Evolutionary conservation across 2,113 vertebrate species (phyloP).

Genomic region (Acrocephalus kingi): DNA sequence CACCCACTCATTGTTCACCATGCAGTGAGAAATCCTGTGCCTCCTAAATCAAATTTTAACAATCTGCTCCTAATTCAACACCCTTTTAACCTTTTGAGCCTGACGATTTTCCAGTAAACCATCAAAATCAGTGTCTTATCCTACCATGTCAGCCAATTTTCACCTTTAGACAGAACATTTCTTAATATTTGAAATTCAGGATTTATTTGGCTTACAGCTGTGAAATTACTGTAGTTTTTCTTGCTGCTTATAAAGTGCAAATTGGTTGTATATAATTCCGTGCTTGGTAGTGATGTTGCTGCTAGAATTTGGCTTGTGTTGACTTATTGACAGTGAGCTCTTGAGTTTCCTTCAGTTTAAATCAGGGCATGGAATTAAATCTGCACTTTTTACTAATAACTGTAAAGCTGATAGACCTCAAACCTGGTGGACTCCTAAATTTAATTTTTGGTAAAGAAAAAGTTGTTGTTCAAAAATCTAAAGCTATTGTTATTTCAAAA

Average conservation of each 20-base stretch:
- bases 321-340: neutral
- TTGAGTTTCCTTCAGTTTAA: neutral
- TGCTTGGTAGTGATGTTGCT: neutral
- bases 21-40: neutral
- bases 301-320: neutral
- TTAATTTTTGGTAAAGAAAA: neutral
- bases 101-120: conserved; percentile 4
- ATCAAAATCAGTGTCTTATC: neutral
- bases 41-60: neutral
- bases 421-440: neutral
- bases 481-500: neutral
- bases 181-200: neutral
- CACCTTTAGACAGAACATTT: neutral
- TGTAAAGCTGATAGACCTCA: neutral
- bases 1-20: neutral
- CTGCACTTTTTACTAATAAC: neutral
- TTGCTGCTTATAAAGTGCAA: neutral
- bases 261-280: neutral
- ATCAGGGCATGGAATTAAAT: neutral
- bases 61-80: neutral
- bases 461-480: neutral
- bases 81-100: neutral
- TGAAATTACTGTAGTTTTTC: neutral
- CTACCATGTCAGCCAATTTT: neutral
- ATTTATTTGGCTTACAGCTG: neutral